A percentile compares a stretch with the other conserved stretches of the same genome.
Conservation (phyloP, 2,113 vertebrate species). For the Chaetorhynchus papuensis region DNA sequence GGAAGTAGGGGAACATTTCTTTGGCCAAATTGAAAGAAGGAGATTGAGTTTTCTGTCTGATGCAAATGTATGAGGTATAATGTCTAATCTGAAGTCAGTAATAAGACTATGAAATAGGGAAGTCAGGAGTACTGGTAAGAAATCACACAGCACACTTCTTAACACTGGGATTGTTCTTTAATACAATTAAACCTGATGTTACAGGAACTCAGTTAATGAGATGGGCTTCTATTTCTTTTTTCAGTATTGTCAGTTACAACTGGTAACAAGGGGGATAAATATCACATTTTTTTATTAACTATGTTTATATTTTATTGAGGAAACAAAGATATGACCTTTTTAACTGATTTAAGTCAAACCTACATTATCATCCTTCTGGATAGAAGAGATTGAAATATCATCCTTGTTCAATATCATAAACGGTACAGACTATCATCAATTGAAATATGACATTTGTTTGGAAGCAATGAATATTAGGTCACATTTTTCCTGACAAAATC, state of each 20-base stretch:
- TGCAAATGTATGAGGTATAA: neutral
- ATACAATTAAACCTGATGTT: neutral
- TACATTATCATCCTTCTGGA: neutral
- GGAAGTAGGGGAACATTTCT: neutral
- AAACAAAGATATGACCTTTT: neutral
- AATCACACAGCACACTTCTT: neutral
- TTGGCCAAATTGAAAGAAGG: neutral
- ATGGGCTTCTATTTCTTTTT: neutral
- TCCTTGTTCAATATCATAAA: neutral
- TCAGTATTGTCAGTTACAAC: neutral
- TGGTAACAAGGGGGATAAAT: neutral
- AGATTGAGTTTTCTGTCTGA: neutral
- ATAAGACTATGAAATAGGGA: neutral
- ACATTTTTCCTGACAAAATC: neutral
- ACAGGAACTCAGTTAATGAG: neutral
- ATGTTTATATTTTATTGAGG: neutral
- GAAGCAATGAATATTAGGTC: neutral
- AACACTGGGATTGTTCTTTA: neutral
- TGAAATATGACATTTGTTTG: neutral
- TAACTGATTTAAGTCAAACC: neutral
- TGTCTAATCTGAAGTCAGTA: neutral
- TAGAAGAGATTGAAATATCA: neutral
- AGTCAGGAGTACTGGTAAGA: neutral
- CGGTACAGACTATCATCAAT: neutral
- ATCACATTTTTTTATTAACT: neutral